Conservation (phyloP, 2,888 invertebrate genomes). For the Drosophila nr. medialis region DNA sequence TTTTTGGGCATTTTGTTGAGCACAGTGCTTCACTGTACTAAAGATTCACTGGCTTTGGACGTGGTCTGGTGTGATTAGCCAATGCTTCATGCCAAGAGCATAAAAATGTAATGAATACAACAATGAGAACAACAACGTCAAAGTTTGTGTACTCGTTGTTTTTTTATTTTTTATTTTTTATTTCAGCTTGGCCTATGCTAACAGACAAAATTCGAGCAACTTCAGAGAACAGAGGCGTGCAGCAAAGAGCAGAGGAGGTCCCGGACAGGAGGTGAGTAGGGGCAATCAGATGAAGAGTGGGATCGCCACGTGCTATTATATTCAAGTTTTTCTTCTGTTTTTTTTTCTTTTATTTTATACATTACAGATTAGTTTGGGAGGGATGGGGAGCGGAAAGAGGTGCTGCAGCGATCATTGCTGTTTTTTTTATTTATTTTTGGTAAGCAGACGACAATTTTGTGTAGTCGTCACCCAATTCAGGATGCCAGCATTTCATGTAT, state of each 20-base stretch:
- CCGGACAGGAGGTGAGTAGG: background rate
- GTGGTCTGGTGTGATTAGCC: conserved; percentile 59
- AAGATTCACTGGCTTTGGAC: conserved; percentile 7
- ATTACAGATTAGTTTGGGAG: background rate
- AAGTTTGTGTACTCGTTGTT: conserved; percentile 12
- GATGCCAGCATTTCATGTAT: conserved; percentile 17
- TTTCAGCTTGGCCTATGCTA: conserved; percentile 29
- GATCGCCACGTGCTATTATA: conserved; percentile 28
- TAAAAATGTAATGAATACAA: conserved; percentile 49
- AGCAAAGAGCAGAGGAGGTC: background rate
- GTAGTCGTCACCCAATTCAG: conserved; percentile 26
- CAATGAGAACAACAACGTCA: conserved; percentile 29
- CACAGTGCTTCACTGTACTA: conserved; percentile 37
- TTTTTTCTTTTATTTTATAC: conserved; percentile 12
- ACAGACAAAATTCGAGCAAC: conserved; percentile 24
- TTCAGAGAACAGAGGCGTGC: conserved; percentile 6
- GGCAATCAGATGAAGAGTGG: conserved; percentile 1
- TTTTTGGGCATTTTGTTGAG: background rate
- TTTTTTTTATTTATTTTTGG: conserved; percentile 1
- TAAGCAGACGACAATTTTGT: conserved; percentile 22
- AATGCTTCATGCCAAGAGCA: conserved; percentile 54
- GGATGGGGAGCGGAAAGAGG: conserved; percentile 1
- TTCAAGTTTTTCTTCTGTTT: conserved; percentile 24
- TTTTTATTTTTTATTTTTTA: conserved; percentile 1
- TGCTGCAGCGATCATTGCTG: background rate